Evolutionary conservation across 2,113 vertebrate species (phyloP).

Genomic region (Empidonax alnorum): DNA sequence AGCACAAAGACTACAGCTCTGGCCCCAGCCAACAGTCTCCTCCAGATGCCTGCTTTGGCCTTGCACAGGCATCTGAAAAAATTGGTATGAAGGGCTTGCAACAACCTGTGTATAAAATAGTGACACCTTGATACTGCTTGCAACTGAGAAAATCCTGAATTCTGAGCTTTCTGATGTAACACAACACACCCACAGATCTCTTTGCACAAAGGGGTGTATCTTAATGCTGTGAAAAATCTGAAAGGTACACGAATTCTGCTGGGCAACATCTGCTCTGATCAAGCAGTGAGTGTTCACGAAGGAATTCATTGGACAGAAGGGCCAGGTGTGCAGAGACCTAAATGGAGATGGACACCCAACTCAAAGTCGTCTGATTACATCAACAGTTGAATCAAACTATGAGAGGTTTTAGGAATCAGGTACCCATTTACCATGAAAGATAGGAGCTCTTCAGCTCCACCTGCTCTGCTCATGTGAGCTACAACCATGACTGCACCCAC

Average conservation of each 20-base stretch:
- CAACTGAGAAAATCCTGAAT: neutral
- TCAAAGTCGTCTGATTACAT: neutral
- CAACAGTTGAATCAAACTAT: neutral
- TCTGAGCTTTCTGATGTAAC: neutral
- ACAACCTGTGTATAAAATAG: neutral
- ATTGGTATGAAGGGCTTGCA: neutral
- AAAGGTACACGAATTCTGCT: neutral
- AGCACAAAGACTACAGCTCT: neutral
- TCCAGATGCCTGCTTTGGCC: neutral
- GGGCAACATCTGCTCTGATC: neutral
- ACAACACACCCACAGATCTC: neutral
- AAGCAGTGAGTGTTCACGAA: neutral
- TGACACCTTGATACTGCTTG: neutral
- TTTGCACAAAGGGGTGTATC: neutral
- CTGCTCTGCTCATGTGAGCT: neutral
- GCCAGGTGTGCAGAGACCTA: neutral
- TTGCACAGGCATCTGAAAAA: neutral
- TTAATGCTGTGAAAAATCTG: neutral
- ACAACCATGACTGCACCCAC: fast-evolving
- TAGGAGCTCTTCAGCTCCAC: neutral
- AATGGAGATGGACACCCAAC: neutral
- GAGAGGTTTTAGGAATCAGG: neutral
- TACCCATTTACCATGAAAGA: neutral
- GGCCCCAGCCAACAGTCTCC: neutral
- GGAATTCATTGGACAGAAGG: neutral